Percentiles rank a stretch among this genome's conserved stretches.
phyloP scores from a whole-genome alignment of 2,888 invertebrate species.

The Callinectes sapidus region DNA sequence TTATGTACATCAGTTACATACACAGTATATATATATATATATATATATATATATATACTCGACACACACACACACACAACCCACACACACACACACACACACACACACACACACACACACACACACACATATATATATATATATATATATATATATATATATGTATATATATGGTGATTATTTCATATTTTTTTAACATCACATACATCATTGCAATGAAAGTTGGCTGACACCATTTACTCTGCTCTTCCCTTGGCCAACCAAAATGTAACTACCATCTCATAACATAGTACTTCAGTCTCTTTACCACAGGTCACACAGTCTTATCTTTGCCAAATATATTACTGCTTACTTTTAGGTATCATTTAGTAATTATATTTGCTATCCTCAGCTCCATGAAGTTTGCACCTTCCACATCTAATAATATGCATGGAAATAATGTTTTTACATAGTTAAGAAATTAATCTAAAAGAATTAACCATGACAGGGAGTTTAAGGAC shows the following conservation, averaged over 20 bases:
- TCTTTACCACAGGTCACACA: slow-evolving; percentile 3
- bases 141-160: slow-evolving; percentile 29
- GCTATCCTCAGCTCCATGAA: background rate
- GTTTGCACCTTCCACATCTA: background rate
- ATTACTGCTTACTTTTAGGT: background rate
- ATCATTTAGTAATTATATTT: slow-evolving; percentile 2
- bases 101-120: background rate
- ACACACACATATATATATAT: slow-evolving; percentile 28
- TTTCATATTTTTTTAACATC: background rate
- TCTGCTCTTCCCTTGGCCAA: background rate
- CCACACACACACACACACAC: background rate
- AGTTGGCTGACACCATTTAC: background rate
- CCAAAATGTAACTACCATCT: background rate
- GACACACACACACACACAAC: too few relatives aligned
- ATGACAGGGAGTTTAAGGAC: too few relatives aligned
- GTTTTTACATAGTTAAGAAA: too few relatives aligned
- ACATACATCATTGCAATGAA: background rate
- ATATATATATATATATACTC: background rate
- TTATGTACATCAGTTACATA: too few relatives aligned
- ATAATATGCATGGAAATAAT: background rate
- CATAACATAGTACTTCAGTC: background rate
- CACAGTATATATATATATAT: background rate
- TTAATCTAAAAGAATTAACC: too few relatives aligned
- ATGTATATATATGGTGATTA: background rate
- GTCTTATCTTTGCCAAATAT: background rate